Percentiles rank a stretch among this genome's conserved stretches.
Evolutionary conservation across 64 coral and sea anemone species (phyloP).

Genomic region (Trachythela sp.): DNA sequence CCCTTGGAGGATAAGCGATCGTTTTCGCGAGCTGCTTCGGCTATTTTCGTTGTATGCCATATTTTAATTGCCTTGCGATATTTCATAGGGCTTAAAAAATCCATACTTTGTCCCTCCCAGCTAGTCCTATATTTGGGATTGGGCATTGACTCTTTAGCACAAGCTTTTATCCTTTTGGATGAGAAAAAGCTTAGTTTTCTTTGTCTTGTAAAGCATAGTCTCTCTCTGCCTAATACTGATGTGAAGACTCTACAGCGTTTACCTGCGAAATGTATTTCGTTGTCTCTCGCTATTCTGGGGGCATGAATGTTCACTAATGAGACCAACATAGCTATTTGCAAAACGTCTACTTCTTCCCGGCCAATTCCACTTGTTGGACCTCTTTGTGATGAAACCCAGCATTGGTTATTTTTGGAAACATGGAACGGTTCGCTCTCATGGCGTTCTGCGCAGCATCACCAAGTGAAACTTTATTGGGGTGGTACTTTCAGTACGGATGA

Average conservation of each 20-base stretch:
- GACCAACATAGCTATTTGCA: constrained; percentile 50
- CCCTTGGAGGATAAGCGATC: no score
- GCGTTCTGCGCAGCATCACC: constrained; percentile 12
- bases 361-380: background rate
- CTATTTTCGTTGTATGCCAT: background rate
- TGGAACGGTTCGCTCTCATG: constrained; percentile 49
- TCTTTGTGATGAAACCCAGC: constrained; percentile 22
- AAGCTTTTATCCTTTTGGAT: background rate
- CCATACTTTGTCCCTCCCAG: background rate
- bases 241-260: constrained; percentile 20
- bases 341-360: background rate
- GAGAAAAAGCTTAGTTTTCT: background rate
- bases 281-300: constrained; percentile 51
- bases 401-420: constrained; percentile 52
- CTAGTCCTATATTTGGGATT: background rate
- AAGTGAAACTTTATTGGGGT: constrained; percentile 18
- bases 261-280: constrained; percentile 50
- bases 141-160: background rate
- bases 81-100: background rate
- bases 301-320: constrained; percentile 52
- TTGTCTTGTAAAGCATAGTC: background rate
- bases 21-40: background rate
- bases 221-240: background rate
- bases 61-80: background rate
- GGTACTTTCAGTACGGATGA: background rate